These are phyloP conservation scores for Sarotherodon lohbergeri DNA, from an alignment of 2,113 vertebrate genomes.

Conservation along the genomic window DNA sequence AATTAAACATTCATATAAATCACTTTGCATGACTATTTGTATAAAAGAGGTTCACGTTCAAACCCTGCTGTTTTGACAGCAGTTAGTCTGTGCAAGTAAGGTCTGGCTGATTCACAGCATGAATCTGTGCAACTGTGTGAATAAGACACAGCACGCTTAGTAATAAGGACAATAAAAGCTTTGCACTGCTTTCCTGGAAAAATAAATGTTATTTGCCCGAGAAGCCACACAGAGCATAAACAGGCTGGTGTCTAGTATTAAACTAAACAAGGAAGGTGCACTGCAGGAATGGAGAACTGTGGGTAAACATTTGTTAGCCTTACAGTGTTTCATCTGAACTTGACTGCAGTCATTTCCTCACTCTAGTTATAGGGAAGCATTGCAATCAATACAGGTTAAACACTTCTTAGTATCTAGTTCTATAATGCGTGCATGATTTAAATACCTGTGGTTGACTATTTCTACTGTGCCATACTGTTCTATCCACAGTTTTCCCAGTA, in stretches of 20 bases:
- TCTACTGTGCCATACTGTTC: slow-evolving; percentile 65
- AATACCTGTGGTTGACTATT: slow-evolving; percentile 58
- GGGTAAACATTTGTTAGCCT: not conserved
- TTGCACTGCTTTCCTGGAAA: not conserved
- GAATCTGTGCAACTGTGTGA: not conserved
- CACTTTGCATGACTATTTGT: not conserved
- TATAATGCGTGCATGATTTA: not conserved
- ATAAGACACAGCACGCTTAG: not conserved
- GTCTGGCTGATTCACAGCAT: not conserved
- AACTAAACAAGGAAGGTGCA: not conserved
- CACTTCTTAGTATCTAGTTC: not conserved
- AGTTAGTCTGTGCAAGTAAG: not conserved
- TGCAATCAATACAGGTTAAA: not conserved
- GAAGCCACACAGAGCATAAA: not conserved
- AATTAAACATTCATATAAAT: not conserved
- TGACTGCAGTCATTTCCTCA: not conserved
- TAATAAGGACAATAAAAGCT: not conserved
- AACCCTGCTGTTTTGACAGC: not conserved
- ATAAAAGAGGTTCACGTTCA: not conserved
- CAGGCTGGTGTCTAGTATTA: not conserved
- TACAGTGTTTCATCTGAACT: not conserved
- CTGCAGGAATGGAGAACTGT: not conserved
- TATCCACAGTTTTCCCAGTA: slow-evolving; percentile 63
- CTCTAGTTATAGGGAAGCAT: not conserved
- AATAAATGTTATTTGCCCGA: not conserved